Evolutionary conservation across 2,888 invertebrate genomes (phyloP).

Genomic region (Philhelius pedissequus): DNA sequence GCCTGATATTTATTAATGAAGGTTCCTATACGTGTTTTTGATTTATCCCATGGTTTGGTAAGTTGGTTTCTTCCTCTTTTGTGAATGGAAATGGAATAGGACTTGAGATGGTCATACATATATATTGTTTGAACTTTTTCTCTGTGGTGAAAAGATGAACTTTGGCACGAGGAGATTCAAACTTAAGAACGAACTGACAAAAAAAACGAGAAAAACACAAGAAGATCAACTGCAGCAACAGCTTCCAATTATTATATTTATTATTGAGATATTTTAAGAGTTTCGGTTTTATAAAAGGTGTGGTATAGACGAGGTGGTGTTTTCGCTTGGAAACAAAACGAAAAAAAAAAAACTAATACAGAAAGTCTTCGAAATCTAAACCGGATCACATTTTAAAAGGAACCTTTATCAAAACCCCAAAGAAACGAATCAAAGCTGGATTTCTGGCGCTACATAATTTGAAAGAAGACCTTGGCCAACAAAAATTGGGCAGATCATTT

Average conservation of each 20-base stretch:
- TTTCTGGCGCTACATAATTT: no score
- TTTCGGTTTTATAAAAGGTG: background rate
- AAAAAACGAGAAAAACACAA: background rate
- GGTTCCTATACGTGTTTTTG: background rate
- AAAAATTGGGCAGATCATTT: no score
- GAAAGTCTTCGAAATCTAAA: no score
- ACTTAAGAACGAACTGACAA: conserved; percentile 41
- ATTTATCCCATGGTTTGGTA: background rate
- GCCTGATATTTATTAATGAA: background rate
- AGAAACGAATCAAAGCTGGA: no score
- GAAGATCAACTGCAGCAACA: conserved; percentile 11
- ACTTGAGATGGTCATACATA: background rate
- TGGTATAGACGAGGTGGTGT: no score
- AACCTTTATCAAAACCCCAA: no score
- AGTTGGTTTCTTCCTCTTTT: background rate
- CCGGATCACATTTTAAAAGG: no score
- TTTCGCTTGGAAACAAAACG: no score
- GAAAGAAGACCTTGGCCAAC: no score
- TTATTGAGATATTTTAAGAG: background rate
- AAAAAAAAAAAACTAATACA: no score
- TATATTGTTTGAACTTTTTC: background rate
- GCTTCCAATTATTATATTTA: conserved; percentile 51
- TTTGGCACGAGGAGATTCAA: background rate
- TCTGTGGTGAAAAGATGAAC: background rate
- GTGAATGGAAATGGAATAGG: background rate